Base-by-base conservation (phyloP, 2,797 vertebrate species). In the Paguma larvata region DNA sequence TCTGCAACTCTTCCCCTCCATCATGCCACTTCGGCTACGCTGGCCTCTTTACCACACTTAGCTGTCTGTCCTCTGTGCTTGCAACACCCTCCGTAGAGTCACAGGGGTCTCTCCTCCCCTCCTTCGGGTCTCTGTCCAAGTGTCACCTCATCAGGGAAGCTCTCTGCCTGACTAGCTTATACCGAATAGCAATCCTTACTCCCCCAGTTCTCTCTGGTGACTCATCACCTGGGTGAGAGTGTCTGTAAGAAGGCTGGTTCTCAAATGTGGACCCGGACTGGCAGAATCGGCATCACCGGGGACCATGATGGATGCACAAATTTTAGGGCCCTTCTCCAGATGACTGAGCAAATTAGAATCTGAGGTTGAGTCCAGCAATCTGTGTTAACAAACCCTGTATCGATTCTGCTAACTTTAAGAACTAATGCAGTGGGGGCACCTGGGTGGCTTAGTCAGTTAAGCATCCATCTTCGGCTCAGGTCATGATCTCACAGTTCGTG, bases 161-260 rank as follows among this genome's bases (percentile, higher is more conserved):
- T 90, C 21, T 59, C 13, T 46, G 51, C 4, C 44, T 4, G 27
- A 41, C 44, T 4, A 19, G 41, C 4, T 19, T 8, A 32, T 1
- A 44, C 19, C 13, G 44, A 65, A 65, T 0, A 59, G 38, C 3
- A 79, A 27, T 34, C 38, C 15, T 46, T 48, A 38, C 6, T 9
- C 27, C 56, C 44, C 70, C 4, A 1, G 14, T 59, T 56, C 51
- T 56, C 63, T 59, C 19, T 30, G 70, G 53, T 11, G 82, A 73
- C 21, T 12, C 13, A 3, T 9, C n/a, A 13, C 53, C 19, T 0
- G 2, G 13, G 15, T 34, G 18, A 79, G 38, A 30, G 23, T 0
- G 21, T 34, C 46, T 88, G 46, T 53, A 16, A 53, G 21, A 38
- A n/a, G 18, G 1, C n/a, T 30, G 32, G 21, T 27, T 56, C 51